Evolutionary conservation across 2,888 invertebrate genomes (phyloP).

Genomic region (Drosophila setosimentum): DNA sequence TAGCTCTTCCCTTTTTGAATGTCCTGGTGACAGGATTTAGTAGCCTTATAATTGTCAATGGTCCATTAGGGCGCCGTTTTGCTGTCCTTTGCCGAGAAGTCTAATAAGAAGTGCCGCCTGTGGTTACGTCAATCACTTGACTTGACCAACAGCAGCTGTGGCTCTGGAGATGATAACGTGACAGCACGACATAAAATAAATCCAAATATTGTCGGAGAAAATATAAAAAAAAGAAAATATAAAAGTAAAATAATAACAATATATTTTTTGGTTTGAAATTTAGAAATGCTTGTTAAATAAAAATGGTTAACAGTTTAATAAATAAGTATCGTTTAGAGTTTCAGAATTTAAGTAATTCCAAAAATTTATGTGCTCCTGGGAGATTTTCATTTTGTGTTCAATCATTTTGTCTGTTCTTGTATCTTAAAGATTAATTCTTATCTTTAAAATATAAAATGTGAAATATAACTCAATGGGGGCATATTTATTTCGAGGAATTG

Average conservation of each 20-base stretch:
- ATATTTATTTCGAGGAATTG: background rate
- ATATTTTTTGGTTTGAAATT: background rate
- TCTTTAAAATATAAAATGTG: background rate
- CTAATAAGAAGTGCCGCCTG: conserved; percentile 41
- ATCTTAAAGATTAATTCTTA: conserved; percentile 1
- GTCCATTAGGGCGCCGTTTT: conserved; percentile 60
- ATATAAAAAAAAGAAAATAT: background rate
- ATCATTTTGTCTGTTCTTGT: background rate
- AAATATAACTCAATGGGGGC: conserved; percentile 10
- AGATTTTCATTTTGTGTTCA: background rate
- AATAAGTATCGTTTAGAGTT: background rate
- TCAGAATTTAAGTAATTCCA: background rate
- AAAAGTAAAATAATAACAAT: background rate
- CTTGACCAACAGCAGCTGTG: conserved; percentile 23
- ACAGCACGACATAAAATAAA: conserved; percentile 19
- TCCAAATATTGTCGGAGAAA: background rate
- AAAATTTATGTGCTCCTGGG: background rate
- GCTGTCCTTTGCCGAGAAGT: conserved; percentile 16
- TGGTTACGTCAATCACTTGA: conserved; percentile 66
- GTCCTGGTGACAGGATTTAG: conserved; percentile 64
- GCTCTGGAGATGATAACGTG: conserved; percentile 36
- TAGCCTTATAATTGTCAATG: conserved; percentile 78
- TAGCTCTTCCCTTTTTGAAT: background rate
- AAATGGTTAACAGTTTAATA: background rate
- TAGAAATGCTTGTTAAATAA: background rate